phyloP scores from a whole-genome alignment of 2,888 invertebrate species.

The Cistogaster globosa region DNA sequence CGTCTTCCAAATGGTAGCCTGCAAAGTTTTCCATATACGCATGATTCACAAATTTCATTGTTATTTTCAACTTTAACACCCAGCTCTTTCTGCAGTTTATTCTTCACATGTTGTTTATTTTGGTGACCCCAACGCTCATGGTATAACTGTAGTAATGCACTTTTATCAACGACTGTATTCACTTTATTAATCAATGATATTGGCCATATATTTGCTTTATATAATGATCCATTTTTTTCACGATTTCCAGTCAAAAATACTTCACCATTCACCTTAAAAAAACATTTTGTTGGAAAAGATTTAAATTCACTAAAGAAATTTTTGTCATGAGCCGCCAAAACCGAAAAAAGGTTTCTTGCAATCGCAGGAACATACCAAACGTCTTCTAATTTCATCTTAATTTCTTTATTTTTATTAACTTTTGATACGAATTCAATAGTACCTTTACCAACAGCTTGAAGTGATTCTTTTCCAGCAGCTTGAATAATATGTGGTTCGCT shows the following conservation, averaged over 20 bases:
- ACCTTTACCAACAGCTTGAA: no score
- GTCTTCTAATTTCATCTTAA: no score
- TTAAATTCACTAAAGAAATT: no score
- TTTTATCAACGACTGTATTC: neutral
- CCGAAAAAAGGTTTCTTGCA: no score
- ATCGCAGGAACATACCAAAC: no score
- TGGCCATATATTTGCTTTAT: neutral
- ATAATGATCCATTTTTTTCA: neutral
- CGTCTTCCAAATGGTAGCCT: conserved; percentile 48
- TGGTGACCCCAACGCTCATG: neutral
- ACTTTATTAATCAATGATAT: neutral
- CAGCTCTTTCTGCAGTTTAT: conserved; percentile 33
- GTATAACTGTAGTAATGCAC: conserved; percentile 29
- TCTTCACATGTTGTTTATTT: conserved; percentile 36
- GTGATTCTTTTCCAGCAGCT: no score
- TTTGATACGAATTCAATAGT: no score
- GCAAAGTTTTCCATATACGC: conserved; percentile 35
- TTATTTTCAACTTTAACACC: conserved; percentile 6
- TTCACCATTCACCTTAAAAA: neutral
- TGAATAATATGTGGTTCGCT: no score
- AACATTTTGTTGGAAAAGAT: neutral
- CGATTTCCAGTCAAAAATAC: neutral
- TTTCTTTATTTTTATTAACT: no score
- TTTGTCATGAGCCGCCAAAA: no score
- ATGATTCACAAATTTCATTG: no score